These are phyloP conservation scores for Leguminivora glycinivorella DNA, from an alignment of 1,140 invertebrate genomes.

Conservation along the genomic window DNA sequence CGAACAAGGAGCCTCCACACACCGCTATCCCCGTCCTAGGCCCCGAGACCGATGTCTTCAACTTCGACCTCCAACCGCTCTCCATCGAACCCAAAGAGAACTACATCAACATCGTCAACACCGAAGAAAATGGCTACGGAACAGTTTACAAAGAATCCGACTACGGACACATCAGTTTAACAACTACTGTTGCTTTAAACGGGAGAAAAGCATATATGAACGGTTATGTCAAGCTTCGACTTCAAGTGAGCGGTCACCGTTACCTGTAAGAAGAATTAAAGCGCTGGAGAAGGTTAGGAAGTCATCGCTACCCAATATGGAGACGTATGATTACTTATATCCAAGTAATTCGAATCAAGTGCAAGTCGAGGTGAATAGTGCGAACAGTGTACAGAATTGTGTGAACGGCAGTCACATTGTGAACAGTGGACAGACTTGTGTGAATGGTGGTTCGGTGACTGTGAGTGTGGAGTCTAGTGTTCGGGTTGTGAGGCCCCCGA, in stretches of 20 bases:
- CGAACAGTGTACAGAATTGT: constrained; percentile 15
- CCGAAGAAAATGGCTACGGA: constrained; percentile 50
- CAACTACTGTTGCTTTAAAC: constrained; percentile 59
- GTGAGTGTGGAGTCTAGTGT: constrained; percentile 41
- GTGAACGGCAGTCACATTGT: constrained; percentile 10
- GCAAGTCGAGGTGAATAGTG: constrained; percentile 1
- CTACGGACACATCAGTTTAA: constrained; percentile 66
- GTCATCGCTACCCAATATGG: constrained; percentile 65
- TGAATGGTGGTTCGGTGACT: neutral
- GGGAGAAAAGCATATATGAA: constrained; percentile 54
- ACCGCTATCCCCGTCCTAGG: constrained; percentile 66
- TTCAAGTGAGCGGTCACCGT: constrained; percentile 47
- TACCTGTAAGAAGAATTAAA: constrained; percentile 46
- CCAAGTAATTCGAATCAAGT: constrained; percentile 41
- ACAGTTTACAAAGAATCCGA: constrained; percentile 53
- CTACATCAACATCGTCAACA: constrained; percentile 70
- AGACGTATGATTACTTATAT: constrained; percentile 64
- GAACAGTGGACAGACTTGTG: constrained; percentile 6
- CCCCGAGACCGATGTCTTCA: constrained; percentile 56
- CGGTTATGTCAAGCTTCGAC: constrained; percentile 66
- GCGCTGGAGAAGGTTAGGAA: constrained; percentile 58
- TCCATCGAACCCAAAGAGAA: constrained; percentile 39
- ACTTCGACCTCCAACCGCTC: constrained; percentile 59
- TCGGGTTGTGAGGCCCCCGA: constrained; percentile 39
- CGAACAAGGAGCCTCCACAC: constrained; percentile 61